Conservation (phyloP, 2,888 invertebrate species). For the Muschampia plurimacula region DNA sequence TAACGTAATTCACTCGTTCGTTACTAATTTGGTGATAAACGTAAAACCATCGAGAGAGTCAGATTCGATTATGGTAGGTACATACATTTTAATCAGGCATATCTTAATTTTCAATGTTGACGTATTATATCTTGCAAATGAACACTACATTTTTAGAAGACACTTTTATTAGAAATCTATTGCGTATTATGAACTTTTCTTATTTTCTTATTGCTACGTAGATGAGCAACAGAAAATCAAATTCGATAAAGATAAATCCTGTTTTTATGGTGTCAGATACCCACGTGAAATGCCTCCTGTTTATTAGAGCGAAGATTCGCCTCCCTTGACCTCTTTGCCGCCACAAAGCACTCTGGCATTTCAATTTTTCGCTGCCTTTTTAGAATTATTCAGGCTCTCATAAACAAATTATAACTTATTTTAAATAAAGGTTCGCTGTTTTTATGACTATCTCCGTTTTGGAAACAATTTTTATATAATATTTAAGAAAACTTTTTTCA, state of each 20-base stretch:
- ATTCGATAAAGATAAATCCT: neutral
- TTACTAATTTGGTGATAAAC: too few relatives aligned
- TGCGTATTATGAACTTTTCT: too few relatives aligned
- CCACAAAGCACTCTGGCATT: slow-evolving; percentile 8
- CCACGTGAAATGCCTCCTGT: slow-evolving; percentile 13
- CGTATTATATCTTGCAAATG: too few relatives aligned
- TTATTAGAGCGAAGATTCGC: slow-evolving; percentile 21
- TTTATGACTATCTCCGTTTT: neutral
- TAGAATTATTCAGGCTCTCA: slow-evolving; percentile 9
- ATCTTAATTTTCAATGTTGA: too few relatives aligned
- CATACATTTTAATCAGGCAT: too few relatives aligned
- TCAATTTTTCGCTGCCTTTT: slow-evolving; percentile 18
- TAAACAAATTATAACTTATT: slow-evolving; percentile 20
- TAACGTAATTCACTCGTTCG: too few relatives aligned
- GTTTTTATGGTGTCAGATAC: neutral
- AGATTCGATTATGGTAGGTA: too few relatives aligned
- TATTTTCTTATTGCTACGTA: neutral
- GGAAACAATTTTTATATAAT: neutral
- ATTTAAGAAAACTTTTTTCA: neutral
- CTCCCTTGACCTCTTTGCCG: slow-evolving; percentile 19
- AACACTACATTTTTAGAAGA: too few relatives aligned
- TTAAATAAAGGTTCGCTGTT: slow-evolving; percentile 13
- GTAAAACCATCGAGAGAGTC: too few relatives aligned
- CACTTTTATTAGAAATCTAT: too few relatives aligned
- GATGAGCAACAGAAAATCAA: neutral